phyloP scores from a whole-genome alignment of 1,140 invertebrate species.

The Samia ricini region DNA sequence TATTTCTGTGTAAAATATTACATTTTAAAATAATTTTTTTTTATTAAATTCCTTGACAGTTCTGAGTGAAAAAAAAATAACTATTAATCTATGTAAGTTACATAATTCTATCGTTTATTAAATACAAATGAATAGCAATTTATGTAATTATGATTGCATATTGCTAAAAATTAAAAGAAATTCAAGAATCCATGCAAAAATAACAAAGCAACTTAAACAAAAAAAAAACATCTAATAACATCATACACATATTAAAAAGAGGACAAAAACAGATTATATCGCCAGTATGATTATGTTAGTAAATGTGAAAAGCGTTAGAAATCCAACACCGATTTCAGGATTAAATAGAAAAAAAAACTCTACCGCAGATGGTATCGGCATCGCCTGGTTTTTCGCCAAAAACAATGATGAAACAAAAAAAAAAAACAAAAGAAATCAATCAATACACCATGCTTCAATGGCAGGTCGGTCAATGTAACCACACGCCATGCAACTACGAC shows the following conservation, averaged over 20 bases:
- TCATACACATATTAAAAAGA: background rate
- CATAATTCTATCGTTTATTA: too few species aligned
- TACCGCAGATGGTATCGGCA: slow-evolving; percentile 79
- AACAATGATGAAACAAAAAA: slow-evolving; percentile 75
- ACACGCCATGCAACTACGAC: slow-evolving; percentile 30
- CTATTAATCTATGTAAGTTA: too few species aligned
- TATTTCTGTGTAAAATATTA: too few species aligned
- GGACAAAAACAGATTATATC: background rate
- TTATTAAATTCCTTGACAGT: too few species aligned
- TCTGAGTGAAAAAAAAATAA: too few species aligned
- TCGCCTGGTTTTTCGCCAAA: slow-evolving; percentile 71
- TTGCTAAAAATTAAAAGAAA: background rate
- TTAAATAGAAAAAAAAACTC: slow-evolving; percentile 60
- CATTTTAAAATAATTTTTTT: too few species aligned
- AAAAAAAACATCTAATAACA: background rate
- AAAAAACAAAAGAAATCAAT: slow-evolving; percentile 58
- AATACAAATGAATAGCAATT: too few species aligned
- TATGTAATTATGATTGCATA: background rate
- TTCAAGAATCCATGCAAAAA: background rate
- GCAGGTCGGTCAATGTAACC: slow-evolving; percentile 24
- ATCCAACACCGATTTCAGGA: slow-evolving; percentile 37
- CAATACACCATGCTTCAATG: slow-evolving; percentile 60
- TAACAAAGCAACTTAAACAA: background rate
- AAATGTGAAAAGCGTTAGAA: slow-evolving; percentile 27
- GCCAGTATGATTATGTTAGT: slow-evolving; percentile 2